phyloP scores from a whole-genome alignment of 2,888 invertebrate species.

The Drosophila suboccidentalis region DNA sequence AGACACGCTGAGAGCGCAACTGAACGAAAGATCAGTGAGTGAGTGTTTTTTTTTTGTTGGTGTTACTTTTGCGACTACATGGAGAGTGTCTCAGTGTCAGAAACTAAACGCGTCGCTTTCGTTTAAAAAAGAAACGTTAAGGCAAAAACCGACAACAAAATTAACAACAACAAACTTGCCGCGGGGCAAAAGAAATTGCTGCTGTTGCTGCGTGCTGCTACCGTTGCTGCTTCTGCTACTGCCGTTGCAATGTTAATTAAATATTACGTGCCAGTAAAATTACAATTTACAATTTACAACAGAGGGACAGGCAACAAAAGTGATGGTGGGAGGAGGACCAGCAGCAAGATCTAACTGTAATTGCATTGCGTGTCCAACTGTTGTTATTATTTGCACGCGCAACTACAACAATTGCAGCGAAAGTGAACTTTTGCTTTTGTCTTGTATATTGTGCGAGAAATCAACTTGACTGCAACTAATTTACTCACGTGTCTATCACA shows the following conservation, averaged over 20 bases:
- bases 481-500: conserved; percentile 74
- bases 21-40: conserved; percentile 41
- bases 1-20: conserved; percentile 32
- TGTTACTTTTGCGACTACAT: conserved; percentile 18
- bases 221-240: conserved; percentile 24
- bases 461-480: conserved; percentile 55
- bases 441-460: conserved; percentile 40
- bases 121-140: conserved; percentile 62
- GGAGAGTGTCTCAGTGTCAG: conserved; percentile 51
- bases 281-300: conserved; percentile 71
- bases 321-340: conserved; percentile 13
- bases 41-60: conserved; percentile 29
- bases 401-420: conserved; percentile 57
- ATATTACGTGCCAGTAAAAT: conserved; percentile 71
- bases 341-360: conserved; percentile 67
- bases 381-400: conserved; percentile 63
- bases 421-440: conserved; percentile 79
- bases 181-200: conserved; percentile 59
- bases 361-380: conserved; percentile 73
- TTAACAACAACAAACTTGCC: conserved; percentile 42
- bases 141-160: conserved; percentile 34
- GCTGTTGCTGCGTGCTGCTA: conserved; percentile 31
- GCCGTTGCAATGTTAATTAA: conserved; percentile 70
- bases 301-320: conserved; percentile 20
- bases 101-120: conserved; percentile 75